These are phyloP conservation scores for Loriculus beryllinus DNA, from an alignment of 2,797 vertebrate species.

Conservation along the genomic window DNA sequence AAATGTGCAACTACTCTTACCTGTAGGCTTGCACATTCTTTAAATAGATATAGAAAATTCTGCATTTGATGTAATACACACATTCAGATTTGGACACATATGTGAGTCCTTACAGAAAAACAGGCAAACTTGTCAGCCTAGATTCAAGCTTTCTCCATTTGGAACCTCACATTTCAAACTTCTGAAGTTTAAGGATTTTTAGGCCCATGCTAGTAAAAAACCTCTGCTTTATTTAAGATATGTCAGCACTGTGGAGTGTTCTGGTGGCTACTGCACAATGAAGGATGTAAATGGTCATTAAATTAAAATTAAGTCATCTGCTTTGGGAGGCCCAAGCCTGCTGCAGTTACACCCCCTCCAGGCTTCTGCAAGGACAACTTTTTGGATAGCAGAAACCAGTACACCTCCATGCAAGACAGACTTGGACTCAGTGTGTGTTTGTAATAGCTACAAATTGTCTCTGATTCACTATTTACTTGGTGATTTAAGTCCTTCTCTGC, in stretches of 20 bases:
- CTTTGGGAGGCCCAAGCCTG: neutral
- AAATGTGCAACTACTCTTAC: neutral
- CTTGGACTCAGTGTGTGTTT: neutral
- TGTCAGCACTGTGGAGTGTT: neutral
- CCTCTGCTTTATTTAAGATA: neutral
- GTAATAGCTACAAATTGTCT: neutral
- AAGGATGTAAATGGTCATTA: neutral
- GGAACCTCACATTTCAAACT: neutral
- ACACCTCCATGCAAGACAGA: fast-evolving
- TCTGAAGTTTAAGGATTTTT: neutral
- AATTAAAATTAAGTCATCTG: neutral
- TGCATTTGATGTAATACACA: neutral
- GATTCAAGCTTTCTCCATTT: neutral
- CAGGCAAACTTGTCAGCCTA: neutral
- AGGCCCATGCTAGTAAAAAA: neutral
- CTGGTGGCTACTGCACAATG: neutral
- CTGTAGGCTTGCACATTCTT: neutral
- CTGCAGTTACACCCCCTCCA: neutral
- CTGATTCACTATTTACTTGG: neutral
- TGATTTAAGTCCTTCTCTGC: neutral
- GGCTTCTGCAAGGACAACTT: neutral
- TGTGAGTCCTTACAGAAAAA: neutral
- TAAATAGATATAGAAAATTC: neutral
- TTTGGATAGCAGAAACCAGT: neutral
- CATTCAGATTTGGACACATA: neutral